Evolutionary conservation across 2,113 vertebrate species (phyloP).

Genomic region (Rhodinocichla rosea): DNA sequence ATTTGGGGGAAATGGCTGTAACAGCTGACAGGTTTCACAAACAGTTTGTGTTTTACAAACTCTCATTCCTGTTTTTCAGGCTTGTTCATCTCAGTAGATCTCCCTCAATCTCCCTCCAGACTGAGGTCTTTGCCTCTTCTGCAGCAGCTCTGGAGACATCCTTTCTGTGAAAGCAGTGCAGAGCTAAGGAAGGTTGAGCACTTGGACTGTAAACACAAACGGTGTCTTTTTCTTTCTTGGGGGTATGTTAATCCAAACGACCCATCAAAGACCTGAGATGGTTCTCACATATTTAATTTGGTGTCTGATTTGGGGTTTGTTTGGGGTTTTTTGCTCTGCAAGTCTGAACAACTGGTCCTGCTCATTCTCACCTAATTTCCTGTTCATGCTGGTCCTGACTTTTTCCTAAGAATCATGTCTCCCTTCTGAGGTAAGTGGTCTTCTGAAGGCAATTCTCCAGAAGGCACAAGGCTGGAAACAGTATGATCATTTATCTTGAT

Average conservation of each 20-base stretch:
- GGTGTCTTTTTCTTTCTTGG: not conserved
- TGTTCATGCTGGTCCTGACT: not conserved
- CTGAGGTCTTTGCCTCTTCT: not conserved
- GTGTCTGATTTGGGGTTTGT: not conserved
- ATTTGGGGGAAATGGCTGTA: not conserved
- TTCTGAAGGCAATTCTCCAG: not conserved
- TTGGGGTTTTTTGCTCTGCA: not conserved
- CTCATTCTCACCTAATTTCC: not conserved
- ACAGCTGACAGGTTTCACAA: not conserved
- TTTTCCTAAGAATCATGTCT: not conserved
- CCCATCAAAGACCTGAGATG: not conserved
- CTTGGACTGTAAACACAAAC: not conserved
- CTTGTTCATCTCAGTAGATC: not conserved
- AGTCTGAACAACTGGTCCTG: conserved; percentile 13
- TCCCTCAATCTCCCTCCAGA: not conserved
- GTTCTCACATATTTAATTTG: conserved; percentile 22
- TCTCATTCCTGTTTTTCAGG: not conserved
- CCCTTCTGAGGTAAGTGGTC: not conserved
- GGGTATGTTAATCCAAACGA: not conserved
- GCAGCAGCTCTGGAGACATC: not conserved
- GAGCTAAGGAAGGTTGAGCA: not conserved
- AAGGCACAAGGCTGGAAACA: not conserved
- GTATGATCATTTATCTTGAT: not conserved
- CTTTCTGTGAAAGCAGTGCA: not conserved
- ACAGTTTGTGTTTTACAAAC: not conserved